phyloP scores from a whole-genome alignment of 2,113 vertebrate genomes.

The Zapus hudsonius region DNA sequence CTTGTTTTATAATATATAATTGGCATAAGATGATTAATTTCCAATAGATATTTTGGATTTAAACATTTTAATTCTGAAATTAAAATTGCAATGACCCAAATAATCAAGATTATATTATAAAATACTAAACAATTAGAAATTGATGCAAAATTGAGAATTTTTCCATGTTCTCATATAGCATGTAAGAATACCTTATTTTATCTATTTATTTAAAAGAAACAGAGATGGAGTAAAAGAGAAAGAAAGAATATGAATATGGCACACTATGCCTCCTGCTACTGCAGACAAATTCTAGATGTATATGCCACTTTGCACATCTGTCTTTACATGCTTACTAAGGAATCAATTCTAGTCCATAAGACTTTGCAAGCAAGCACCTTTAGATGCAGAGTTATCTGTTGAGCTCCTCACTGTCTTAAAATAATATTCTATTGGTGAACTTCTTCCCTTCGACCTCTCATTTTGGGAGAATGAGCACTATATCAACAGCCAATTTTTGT shows the following conservation, averaged over 20 bases:
- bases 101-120: slow-evolving; percentile 68
- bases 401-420: not conserved
- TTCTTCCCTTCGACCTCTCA: not conserved
- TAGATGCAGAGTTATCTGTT: too few species aligned
- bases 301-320: too few species aligned
- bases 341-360: too few species aligned
- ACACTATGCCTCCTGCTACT: too few species aligned
- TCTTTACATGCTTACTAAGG: too few species aligned
- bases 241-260: too few species aligned
- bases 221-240: too few species aligned
- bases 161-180: not conserved
- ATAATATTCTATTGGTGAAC: not conserved
- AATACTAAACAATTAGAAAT: slow-evolving; percentile 74
- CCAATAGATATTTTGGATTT: slow-evolving; percentile 61
- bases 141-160: slow-evolving; percentile 31
- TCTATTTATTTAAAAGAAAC: too few species aligned
- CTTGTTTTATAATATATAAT: not conserved
- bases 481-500: not conserved
- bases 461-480: not conserved
- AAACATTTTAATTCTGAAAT: slow-evolving; percentile 45
- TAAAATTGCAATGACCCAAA: slow-evolving; percentile 77
- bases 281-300: too few species aligned
- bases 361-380: too few species aligned
- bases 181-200: too few species aligned
- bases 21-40: not conserved